These are phyloP conservation scores for Alcedo quadribrachys DNA, from an alignment of 2,797 vertebrate genomes.

Conservation along the genomic window DNA sequence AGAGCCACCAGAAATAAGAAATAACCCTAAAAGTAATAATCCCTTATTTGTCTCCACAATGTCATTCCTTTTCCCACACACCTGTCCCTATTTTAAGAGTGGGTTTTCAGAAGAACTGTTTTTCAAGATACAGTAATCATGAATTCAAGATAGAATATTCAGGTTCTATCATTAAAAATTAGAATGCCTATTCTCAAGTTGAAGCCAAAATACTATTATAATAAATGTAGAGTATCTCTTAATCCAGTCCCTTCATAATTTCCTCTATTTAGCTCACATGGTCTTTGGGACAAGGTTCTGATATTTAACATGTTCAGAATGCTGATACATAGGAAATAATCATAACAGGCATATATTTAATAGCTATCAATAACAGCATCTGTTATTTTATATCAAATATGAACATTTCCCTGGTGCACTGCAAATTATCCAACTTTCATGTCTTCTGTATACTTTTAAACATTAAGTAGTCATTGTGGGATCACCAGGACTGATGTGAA, in stretches of 20 bases:
- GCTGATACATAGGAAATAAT: not conserved
- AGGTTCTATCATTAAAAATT: not conserved
- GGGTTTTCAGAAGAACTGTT: not conserved
- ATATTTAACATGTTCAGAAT: not conserved
- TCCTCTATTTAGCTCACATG: not conserved
- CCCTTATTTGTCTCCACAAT: not conserved
- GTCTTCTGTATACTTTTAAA: not conserved
- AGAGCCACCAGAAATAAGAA: not conserved
- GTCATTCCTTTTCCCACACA: not conserved
- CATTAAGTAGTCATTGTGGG: not conserved
- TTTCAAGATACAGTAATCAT: not conserved
- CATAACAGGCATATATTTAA: not conserved
- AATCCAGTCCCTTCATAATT: not conserved
- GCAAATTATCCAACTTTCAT: not conserved
- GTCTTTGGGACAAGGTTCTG: not conserved
- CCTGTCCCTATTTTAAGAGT: not conserved
- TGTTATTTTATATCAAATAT: not conserved
- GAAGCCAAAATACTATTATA: not conserved
- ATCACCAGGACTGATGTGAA: not conserved
- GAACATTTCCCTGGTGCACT: not conserved
- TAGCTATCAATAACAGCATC: not conserved
- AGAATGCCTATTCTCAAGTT: not conserved
- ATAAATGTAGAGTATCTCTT: not conserved
- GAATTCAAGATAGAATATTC: not conserved
- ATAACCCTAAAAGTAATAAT: not conserved